phyloP scores from a whole-genome alignment of 2,888 invertebrate genomes.

The Agrochola litura region DNA sequence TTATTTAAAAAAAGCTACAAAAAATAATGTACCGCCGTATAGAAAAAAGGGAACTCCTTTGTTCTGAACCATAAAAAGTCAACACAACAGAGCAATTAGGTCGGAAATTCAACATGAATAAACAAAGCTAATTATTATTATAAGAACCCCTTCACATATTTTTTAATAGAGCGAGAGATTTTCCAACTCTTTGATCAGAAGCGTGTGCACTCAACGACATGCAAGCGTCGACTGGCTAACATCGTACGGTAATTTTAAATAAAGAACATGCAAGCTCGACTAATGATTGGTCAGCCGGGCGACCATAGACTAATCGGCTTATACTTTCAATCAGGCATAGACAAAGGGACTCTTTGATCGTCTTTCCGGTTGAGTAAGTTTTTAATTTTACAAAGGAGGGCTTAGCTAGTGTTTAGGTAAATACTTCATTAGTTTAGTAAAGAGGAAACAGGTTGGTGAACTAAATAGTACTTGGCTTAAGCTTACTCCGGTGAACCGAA shows the following conservation, averaged over 20 bases:
- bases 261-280: constrained; percentile 79
- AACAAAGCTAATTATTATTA: constrained; percentile 41
- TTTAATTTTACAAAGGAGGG: constrained; percentile 79
- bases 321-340: constrained; percentile 79
- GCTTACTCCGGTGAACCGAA: not conserved
- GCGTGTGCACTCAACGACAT: constrained; percentile 67
- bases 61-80: constrained; percentile 22
- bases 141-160: constrained; percentile 30
- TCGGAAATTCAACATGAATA: constrained; percentile 57
- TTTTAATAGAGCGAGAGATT: constrained; percentile 72
- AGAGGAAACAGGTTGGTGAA: not conserved
- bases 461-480: constrained; percentile 6
- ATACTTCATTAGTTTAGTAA: constrained; percentile 3
- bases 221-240: constrained; percentile 70
- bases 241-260: constrained; percentile 79
- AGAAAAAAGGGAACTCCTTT: not conserved
- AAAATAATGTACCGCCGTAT: not conserved
- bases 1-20: not conserved
- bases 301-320: constrained; percentile 83
- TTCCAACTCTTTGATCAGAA: constrained; percentile 62
- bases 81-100: constrained; percentile 48
- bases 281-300: constrained; percentile 81
- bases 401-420: constrained; percentile 13
- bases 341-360: constrained; percentile 81
- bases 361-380: constrained; percentile 73